Conservation (phyloP, 2,888 invertebrate genomes). For the Macrophya alboannulata region DNA sequence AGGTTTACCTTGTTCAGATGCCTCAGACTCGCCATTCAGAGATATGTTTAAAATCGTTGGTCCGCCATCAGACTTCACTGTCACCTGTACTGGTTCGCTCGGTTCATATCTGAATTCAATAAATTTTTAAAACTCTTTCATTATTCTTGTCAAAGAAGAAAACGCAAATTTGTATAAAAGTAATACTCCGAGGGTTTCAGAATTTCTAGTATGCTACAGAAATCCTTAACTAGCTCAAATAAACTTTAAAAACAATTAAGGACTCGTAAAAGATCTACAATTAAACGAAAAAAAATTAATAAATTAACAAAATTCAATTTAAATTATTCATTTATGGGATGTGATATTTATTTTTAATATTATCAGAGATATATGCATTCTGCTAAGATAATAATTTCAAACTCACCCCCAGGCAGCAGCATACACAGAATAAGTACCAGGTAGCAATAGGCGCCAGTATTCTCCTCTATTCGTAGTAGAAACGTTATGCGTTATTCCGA, state of each 20-base stretch:
- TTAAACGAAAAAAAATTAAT: background rate
- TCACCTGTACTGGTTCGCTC: constrained; percentile 78
- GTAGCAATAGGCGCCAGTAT: constrained; percentile 96
- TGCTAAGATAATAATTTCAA: background rate
- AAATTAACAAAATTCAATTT: background rate
- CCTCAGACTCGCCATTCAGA: constrained; percentile 70
- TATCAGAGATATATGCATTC: background rate
- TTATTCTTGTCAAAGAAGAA: background rate
- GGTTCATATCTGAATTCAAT: constrained; percentile 81
- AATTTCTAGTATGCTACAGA: background rate
- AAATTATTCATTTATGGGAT: background rate
- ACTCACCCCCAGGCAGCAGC: constrained; percentile 88
- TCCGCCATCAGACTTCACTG: constrained; percentile 74
- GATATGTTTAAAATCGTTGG: constrained; percentile 80
- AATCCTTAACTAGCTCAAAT: background rate
- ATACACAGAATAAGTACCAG: constrained; percentile 91
- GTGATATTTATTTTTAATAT: constrained; percentile 16
- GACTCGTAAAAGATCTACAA: background rate
- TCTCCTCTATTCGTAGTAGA: constrained; percentile 92
- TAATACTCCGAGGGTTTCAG: background rate
- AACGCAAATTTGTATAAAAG: constrained; percentile 47
- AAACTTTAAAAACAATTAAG: background rate
- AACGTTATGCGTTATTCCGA: constrained; percentile 91
- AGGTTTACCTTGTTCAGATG: constrained; percentile 76
- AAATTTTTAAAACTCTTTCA: constrained; percentile 48